Base-by-base conservation (phyloP, 2,888 invertebrate genomes). In the Pristionchus fissidentatus region DNA sequence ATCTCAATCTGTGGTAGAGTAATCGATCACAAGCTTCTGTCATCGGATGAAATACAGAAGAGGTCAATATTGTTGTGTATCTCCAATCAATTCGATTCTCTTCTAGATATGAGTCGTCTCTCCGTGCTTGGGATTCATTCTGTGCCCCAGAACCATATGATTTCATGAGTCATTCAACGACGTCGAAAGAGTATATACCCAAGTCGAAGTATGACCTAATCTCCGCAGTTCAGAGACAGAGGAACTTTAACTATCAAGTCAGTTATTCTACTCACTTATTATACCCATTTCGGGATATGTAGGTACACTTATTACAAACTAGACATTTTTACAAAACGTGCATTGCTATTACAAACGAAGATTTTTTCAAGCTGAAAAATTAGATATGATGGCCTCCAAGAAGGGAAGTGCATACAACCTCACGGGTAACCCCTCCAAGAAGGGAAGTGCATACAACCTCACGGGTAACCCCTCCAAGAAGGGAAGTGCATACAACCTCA, bases 191-290 rank as follows among this genome's bases (percentile, higher is more conserved):
- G 32, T 91, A 92, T 86, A 84, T 81, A 43, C 86, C 88, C 46
- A 89, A 89, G 83, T 92, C 87, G 85, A 84, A 90, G 29, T 94
- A 93, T 86, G 92, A 94, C 86, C 90, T 94, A 32, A 90, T 90
- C 43, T 90, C 88, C 32, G 93, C 94, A 26, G 92, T 93, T 4
- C 89, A 90, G 62, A 88, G 94, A 70, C 94, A 94, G 88, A 89
- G 92, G 82, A 93, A 93, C 62, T 94, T 94, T 90, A 93, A 92
- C 86, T 94, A 94, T 89, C 93, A 94, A 90, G 93, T 93, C 3
- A 32, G 83, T 22, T 22, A 26, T 83, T n/a, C n/a, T n/a, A n/a
- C n/a, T n/a, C n/a, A n/a, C n/a, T n/a, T n/a, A n/a, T n/a, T n/a
- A n/a, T n/a, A n/a, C n/a, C n/a, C n/a, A n/a, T n/a, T n/a, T n/a